Percentiles rank a stretch among this genome's conserved stretches.
Evolutionary conservation across 1,140 invertebrate genomes (phyloP).

Genomic region (Drosophila tropicalis): DNA sequence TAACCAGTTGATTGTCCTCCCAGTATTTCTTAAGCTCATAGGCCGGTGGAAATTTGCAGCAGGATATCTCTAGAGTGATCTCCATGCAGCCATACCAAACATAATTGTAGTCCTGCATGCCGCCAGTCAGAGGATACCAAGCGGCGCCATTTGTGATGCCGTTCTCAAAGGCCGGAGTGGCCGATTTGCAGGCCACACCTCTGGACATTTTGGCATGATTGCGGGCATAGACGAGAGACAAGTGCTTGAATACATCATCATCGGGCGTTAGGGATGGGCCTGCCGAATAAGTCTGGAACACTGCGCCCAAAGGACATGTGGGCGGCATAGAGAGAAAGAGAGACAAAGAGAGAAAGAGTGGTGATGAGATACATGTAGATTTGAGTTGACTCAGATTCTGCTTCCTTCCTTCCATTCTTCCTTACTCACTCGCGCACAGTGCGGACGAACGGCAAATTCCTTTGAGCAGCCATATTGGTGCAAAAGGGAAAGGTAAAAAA

Average conservation of each 20-base stretch:
- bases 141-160: constrained; percentile 96
- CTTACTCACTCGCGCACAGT: constrained; percentile 89
- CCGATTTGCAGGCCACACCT: constrained; percentile 91
- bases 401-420: not conserved
- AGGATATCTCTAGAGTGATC: constrained; percentile 98
- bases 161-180: constrained; percentile 89
- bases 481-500: constrained; percentile 65
- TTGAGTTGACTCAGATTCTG: constrained; percentile 32
- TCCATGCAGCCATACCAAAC: constrained; percentile 99
- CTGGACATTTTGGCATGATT: constrained; percentile 94
- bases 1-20: constrained; percentile 95
- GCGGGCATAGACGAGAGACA: constrained; percentile 94
- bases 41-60: constrained; percentile 96
- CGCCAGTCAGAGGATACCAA: constrained; percentile 95
- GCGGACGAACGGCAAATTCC: constrained; percentile 93
- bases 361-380: constrained; percentile 24
- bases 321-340: constrained; percentile 23
- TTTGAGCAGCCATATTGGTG: constrained; percentile 84
- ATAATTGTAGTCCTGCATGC: constrained; percentile 99
- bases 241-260: constrained; percentile 95
- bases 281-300: constrained; percentile 91
- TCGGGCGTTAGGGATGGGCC: constrained; percentile 94
- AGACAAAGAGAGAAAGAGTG: not conserved
- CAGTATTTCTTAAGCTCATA: constrained; percentile 95
- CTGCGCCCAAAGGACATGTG: constrained; percentile 87